A percentile compares a stretch with the other conserved stretches of the same genome.
Evolutionary conservation across 2,113 vertebrate genomes (phyloP).

Genomic region (Henicopernis longicauda): DNA sequence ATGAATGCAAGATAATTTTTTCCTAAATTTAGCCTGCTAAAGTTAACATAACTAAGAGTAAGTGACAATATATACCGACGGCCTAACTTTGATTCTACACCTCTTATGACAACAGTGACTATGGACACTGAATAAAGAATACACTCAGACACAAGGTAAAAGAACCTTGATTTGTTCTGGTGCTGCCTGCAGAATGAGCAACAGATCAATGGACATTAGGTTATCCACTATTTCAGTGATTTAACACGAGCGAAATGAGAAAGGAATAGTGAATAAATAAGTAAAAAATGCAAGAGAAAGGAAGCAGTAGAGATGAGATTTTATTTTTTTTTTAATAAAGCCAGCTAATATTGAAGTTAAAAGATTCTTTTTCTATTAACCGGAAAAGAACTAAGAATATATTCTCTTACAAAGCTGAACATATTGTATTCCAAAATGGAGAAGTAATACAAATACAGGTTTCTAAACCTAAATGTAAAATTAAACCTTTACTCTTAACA

Average conservation of each 20-base stretch:
- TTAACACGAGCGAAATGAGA: not conserved
- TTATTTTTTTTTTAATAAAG: not conserved
- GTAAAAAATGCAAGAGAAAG: not conserved
- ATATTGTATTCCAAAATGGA: not conserved
- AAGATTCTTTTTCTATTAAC: not conserved
- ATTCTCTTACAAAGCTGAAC: not conserved
- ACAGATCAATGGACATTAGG: not conserved
- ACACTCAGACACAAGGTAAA: not conserved
- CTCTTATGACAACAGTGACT: not conserved
- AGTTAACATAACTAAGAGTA: not conserved
- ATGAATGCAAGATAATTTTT: not conserved
- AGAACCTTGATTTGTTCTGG: not conserved
- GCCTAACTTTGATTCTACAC: not conserved
- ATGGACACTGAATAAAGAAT: not conserved
- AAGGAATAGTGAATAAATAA: not conserved
- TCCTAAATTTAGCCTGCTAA: not conserved
- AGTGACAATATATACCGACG: not conserved
- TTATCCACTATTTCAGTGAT: not conserved
- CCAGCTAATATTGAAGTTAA: not conserved
- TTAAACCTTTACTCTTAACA: not conserved
- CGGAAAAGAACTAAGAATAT: not conserved
- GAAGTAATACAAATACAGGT: not conserved
- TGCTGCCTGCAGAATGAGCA: not conserved
- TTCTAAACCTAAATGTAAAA: not conserved
- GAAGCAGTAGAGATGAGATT: not conserved